Conservation (phyloP, 2,888 invertebrate genomes). For the Tyria jacobaeae region DNA sequence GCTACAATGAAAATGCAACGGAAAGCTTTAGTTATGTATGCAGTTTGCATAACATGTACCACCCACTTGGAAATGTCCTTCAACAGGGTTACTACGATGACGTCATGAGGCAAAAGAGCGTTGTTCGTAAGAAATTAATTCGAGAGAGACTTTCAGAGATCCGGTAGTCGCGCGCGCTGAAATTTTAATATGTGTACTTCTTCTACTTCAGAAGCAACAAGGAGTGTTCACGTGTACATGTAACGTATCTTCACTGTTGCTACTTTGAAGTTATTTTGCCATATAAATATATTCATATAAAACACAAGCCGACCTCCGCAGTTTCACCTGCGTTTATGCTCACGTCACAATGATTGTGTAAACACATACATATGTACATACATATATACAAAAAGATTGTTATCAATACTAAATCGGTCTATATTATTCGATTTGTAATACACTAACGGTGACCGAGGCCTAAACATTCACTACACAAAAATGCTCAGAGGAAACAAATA, state of each 20-base stretch:
- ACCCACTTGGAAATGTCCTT: constrained; percentile 40
- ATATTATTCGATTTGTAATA: constrained; percentile 19
- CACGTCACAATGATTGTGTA: background rate
- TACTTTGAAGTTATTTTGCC: background rate
- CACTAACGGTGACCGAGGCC: constrained; percentile 31
- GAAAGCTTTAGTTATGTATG: constrained; percentile 41
- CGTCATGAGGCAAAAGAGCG: constrained; percentile 13
- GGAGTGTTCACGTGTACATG: no score
- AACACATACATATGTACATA: no score
- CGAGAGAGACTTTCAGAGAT: no score
- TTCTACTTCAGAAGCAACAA: no score
- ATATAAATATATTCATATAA: background rate
- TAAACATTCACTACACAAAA: constrained; percentile 34
- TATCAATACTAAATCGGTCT: constrained; percentile 7
- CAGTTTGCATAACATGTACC: constrained; percentile 53
- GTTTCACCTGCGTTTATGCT: background rate
- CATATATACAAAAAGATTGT: background rate
- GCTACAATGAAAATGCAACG: constrained; percentile 44
- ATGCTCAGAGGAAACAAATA: constrained; percentile 42
- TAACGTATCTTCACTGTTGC: background rate
- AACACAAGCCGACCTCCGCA: no score
- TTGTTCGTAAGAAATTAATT: background rate
- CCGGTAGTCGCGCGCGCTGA: no score
- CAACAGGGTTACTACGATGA: constrained; percentile 32
- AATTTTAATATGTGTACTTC: background rate